Evolutionary conservation across 2,797 vertebrate genomes (phyloP), one percentile per base, ranked within the genome.

Genomic region (Mormyrus hasselquistii): DNA sequence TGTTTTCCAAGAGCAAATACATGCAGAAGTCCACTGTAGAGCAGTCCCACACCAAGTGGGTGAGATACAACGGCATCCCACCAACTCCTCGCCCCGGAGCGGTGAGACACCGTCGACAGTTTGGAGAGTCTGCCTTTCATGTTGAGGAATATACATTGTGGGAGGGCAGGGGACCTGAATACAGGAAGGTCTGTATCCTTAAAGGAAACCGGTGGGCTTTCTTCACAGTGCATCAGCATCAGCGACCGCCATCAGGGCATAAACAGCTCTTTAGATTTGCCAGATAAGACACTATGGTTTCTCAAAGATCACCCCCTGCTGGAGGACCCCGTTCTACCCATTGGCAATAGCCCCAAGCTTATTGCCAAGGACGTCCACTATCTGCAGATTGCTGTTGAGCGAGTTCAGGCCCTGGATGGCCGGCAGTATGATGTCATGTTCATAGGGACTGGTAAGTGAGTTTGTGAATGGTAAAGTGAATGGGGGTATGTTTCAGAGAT

Each of bases 231-330:
- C 90, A 97, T 99, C 87, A 97, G 95, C 93, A 96, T 93, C 29
- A 94, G 94, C 87, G 96, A 97, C 25, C 96, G 96, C 91, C 93
- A 93, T 4, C 96, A 97, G 91, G 97, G 96, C 95, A 96, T 98
- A 88, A 96, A 84, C 93, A 97, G 93, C 93, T 99, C 98, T 0
- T 94, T 99, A 89, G 96, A 95, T 87, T 94, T 99, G 86, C 98
- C 98, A 0, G 98, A 99, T 94, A 99, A 98, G 93, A 98, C 98
- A 0, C 93, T 99, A 83, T 98, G 98, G 93, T 99, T 99, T 89
- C 97, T 98, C 9, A 98, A 96, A 93, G 97, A 99, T 93, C 98
- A 99, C 95, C 98, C 98, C 44, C 94, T 99, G 89, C 97, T 99
- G 96, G 98, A 98, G 84, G 97, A 99, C 90, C 97, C 98, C 0